phyloP scores from a whole-genome alignment of 2,113 vertebrate genomes.

The Elaphurus davidianus region DNA sequence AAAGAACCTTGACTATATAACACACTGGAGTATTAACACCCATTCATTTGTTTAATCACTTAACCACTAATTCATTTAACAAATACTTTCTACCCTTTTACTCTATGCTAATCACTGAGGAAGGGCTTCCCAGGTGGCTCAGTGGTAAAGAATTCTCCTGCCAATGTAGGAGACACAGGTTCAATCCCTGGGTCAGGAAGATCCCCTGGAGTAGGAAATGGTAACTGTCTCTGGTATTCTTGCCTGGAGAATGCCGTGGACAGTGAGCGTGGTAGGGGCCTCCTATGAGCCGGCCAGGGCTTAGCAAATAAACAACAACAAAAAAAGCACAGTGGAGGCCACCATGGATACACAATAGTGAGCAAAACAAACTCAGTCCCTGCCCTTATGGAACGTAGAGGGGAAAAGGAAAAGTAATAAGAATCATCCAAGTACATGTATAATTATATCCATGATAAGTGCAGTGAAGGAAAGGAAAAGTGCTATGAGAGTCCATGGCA shows the following conservation, averaged over 20 bases:
- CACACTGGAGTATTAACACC: not conserved
- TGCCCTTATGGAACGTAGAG: not conserved
- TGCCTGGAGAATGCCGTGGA: not conserved
- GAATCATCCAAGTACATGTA: not conserved
- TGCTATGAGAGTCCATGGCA: fast-evolving
- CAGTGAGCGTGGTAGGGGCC: not conserved
- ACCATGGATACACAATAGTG: not conserved
- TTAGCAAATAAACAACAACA: not conserved
- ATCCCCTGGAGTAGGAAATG: not conserved
- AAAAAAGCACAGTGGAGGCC: not conserved
- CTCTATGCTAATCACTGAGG: not conserved
- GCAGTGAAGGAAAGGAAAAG: not conserved
- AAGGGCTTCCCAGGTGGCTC: not conserved
- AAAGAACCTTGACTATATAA: not conserved
- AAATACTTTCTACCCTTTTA: not conserved
- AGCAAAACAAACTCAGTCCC: not conserved
- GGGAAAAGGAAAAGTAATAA: not conserved
- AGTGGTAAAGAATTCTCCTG: not conserved
- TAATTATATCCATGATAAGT: not conserved
- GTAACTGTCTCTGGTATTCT: not conserved
- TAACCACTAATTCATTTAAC: not conserved
- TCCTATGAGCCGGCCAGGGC: not conserved
- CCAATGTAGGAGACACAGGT: not conserved
- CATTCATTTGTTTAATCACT: not conserved
- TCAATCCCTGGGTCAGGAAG: not conserved